Percentiles rank a stretch among this genome's conserved stretches.
phyloP scores from a whole-genome alignment of 2,113 vertebrate genomes.

The Cochlearius cochlearius region DNA sequence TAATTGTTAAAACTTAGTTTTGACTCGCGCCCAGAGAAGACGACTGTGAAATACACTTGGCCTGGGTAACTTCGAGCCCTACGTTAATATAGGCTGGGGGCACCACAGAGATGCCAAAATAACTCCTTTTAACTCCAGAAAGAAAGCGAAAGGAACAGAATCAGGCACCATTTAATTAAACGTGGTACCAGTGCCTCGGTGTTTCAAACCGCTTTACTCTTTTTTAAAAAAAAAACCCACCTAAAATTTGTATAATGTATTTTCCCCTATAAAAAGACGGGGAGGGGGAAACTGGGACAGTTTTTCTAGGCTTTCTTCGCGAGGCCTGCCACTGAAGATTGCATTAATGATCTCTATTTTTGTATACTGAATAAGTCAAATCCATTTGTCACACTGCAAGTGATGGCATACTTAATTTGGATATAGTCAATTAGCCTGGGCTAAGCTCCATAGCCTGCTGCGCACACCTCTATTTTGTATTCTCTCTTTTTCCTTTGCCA shows the following conservation, averaged over 20 bases:
- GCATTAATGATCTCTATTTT: slow-evolving; percentile 99
- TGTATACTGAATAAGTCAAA: slow-evolving; percentile 99
- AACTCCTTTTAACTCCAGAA: slow-evolving; percentile 59
- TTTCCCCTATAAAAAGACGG: slow-evolving; percentile 68
- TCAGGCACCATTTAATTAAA: slow-evolving; percentile 38
- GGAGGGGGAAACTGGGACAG: slow-evolving; percentile 65
- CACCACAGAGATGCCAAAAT: slow-evolving; percentile 29
- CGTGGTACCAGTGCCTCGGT: not conserved
- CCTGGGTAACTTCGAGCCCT: slow-evolving; percentile 55
- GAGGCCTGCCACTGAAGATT: slow-evolving; percentile 85
- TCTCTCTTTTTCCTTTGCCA: slow-evolving; percentile 92
- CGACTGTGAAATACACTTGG: slow-evolving; percentile 34
- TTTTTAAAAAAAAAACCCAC: not conserved
- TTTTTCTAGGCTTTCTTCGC: slow-evolving; percentile 76
- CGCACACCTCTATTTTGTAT: slow-evolving; percentile 97
- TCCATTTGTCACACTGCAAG: slow-evolving; percentile 99
- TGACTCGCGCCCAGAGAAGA: slow-evolving; percentile 63
- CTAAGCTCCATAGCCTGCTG: slow-evolving; percentile 97
- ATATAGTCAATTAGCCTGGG: slow-evolving; percentile 99
- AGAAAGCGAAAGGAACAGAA: slow-evolving; percentile 41
- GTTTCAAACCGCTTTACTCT: slow-evolving; percentile 42
- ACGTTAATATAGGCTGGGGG: slow-evolving; percentile 31
- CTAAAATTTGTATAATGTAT: slow-evolving; percentile 45
- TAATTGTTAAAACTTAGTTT: slow-evolving; percentile 78
- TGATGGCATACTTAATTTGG: slow-evolving; percentile 99